A percentile compares a stretch with the other conserved stretches of the same genome.
Conservation (phyloP, 2,113 vertebrate species). For the Sciurus niger region DNA sequence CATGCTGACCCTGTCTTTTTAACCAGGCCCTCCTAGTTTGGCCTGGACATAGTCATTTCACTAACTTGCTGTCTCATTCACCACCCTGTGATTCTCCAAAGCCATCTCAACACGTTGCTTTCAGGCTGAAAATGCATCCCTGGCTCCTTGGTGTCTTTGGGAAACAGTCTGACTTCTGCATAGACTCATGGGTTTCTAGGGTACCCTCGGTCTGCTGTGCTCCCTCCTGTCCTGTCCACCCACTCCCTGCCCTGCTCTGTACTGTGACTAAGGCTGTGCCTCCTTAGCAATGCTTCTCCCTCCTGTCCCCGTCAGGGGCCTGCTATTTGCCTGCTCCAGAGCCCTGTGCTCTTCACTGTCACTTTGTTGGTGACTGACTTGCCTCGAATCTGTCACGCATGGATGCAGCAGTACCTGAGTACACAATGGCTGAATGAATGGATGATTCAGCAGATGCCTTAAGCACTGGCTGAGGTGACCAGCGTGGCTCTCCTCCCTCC, state of each 20-base stretch:
- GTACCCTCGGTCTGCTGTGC: neutral
- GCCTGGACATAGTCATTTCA: neutral
- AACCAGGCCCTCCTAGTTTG: neutral
- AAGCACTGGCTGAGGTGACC: neutral
- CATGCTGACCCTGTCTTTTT: neutral
- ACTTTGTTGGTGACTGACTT: too few relatives aligned
- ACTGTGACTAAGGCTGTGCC: neutral
- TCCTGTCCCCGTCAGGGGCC: neutral
- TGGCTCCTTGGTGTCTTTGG: neutral
- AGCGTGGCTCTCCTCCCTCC: accelerated
- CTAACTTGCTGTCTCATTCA: neutral
- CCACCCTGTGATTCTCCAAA: neutral
- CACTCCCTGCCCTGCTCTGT: neutral
- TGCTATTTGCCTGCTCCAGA: neutral
- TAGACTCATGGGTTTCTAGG: neutral
- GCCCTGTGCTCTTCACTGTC: neutral
- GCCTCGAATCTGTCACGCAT: neutral
- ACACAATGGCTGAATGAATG: too few relatives aligned
- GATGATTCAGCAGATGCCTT: neutral
- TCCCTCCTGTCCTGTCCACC: neutral
- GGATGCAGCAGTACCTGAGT: neutral
- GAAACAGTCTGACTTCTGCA: neutral
- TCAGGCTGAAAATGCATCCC: neutral
- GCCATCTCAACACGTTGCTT: neutral
- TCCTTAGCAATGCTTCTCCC: too few relatives aligned